Evolutionary conservation across 2,113 vertebrate species (phyloP).

Genomic region (Gorilla gorilla): DNA sequence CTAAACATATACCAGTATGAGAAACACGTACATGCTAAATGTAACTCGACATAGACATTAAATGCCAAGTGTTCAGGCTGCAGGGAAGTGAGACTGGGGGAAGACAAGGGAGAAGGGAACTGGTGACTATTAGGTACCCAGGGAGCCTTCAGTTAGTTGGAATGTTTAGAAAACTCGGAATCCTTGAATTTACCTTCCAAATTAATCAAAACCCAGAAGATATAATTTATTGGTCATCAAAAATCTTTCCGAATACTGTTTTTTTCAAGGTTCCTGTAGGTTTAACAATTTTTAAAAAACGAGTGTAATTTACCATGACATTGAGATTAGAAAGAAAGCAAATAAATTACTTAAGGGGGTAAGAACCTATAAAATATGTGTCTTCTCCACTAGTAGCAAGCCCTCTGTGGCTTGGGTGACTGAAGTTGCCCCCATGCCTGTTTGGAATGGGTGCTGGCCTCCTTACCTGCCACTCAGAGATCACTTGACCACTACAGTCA

Average conservation of each 20-base stretch:
- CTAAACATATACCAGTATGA: background rate
- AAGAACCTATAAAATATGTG: background rate
- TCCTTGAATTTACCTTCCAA: constrained; percentile 13
- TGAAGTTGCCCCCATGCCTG: background rate
- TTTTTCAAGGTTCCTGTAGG: background rate
- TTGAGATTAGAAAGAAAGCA: background rate
- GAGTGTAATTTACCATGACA: background rate
- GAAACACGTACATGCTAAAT: background rate
- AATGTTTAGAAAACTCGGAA: background rate
- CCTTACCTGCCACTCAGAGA: background rate
- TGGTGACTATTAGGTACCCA: background rate
- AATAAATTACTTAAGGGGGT: background rate
- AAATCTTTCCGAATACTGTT: background rate
- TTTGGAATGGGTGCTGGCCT: background rate
- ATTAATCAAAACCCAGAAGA: background rate
- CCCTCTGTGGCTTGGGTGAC: background rate
- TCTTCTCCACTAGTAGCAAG: background rate
- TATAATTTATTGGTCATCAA: background rate
- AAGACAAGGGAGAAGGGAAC: background rate
- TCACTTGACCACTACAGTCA: rapidly evolving
- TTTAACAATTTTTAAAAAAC: background rate
- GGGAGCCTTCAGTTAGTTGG: background rate
- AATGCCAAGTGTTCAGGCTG: background rate
- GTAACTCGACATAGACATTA: background rate
- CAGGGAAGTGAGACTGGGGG: background rate